Evolutionary conservation across 2,888 invertebrate genomes (phyloP), one percentile per base, ranked within the genome.

Genomic region (Athrips mouffetella): DNA sequence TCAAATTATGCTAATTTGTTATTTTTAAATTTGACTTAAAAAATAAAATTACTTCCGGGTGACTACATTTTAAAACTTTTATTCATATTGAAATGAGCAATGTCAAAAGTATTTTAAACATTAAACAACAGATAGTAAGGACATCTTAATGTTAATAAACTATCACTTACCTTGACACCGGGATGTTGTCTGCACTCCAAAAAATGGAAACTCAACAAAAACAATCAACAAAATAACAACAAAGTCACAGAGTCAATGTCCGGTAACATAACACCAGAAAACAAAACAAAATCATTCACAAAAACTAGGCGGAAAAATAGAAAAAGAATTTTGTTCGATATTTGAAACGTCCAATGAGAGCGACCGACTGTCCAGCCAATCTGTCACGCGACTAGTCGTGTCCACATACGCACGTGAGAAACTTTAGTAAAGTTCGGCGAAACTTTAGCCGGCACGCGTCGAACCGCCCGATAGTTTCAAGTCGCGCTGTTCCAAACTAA

Each of bases 341-440:
- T 62, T 63, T 58, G 60, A 52, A 65, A 57, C 53, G 59, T 53
- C 55, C 59, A 65, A 54, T 57, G 54, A 44, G 52, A 58, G 59
- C 66, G 71, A 68, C 73, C 65, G 71, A 68, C 73, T 64, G 73
- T 60, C 69, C 72, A 71, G 67, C 70, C 73, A 65, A 72, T 70
- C 71, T 63, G 73, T 72, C 76, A 63, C 65, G 62, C 64, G 63
- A 64, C 63, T 58, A 61, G 63, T 55, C 62, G 62, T 62, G 75
- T 65, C 76, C 80, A 80, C 82, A 82, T 77, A 83, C 84, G 78
- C 79, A 75, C 80, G 81, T 79, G 77, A 77, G 65, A 69, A 79
- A 82, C 76, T 82, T 83, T 70, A 61, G 59, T 67, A 50, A 77
- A 82, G 70, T 78, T 80, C 65, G 52, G 49, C 59, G 59, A 65